Conservation (phyloP, 2,113 vertebrate species). For the Eubucco bourcierii region DNA sequence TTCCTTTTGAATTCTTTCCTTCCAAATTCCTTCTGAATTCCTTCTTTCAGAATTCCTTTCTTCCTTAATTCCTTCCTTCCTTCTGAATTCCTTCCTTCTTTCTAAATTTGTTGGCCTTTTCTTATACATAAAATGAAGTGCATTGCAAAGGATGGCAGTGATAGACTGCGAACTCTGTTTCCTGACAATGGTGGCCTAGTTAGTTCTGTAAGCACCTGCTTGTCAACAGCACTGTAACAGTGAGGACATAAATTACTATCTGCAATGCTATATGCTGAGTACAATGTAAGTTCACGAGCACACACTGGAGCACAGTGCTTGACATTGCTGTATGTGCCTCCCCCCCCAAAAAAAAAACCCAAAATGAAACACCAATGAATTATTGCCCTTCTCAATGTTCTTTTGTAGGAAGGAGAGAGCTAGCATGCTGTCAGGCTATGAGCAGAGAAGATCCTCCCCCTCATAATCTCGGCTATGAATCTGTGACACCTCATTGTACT, state of each 20-base stretch:
- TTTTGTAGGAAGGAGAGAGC: background rate
- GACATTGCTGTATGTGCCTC: background rate
- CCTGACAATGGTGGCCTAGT: background rate
- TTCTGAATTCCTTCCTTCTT: too few relatives aligned
- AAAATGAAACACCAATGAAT: background rate
- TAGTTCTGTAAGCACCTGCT: background rate
- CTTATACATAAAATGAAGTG: background rate
- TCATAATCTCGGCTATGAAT: background rate
- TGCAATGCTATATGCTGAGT: background rate
- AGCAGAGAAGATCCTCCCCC: background rate
- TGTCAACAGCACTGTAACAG: background rate
- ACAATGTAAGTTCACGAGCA: background rate
- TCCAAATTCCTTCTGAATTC: too few relatives aligned
- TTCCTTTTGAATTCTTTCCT: too few relatives aligned
- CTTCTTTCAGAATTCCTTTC: background rate
- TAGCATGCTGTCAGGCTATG: accelerated
- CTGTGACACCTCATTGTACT: background rate
- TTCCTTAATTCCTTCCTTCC: background rate
- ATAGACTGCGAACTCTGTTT: background rate
- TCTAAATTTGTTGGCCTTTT: background rate
- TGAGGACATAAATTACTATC: background rate
- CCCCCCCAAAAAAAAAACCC: too few relatives aligned
- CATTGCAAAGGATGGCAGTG: background rate
- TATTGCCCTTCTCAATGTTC: background rate
- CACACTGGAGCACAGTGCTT: background rate